Evolutionary conservation across 2,888 invertebrate genomes (phyloP).

Genomic region (Erebia aethiops): DNA sequence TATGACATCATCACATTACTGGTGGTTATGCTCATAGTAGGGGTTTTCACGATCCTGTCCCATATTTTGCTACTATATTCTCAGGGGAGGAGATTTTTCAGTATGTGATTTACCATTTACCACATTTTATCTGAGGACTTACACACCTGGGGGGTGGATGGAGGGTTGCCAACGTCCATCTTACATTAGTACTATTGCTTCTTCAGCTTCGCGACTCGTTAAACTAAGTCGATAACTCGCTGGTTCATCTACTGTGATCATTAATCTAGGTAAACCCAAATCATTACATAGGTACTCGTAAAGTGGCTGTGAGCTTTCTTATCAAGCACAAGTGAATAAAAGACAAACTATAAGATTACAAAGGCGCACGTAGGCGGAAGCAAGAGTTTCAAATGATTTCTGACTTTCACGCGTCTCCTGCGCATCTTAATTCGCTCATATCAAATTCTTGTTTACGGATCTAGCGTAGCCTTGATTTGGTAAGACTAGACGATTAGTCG

Average conservation of each 20-base stretch:
- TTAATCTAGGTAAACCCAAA: not conserved
- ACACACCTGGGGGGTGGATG: no score
- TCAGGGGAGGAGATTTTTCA: no score
- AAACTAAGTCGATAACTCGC: not conserved
- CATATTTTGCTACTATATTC: no score
- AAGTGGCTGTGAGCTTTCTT: not conserved
- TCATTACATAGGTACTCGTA: not conserved
- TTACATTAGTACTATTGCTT: not conserved
- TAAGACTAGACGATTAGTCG: slow-evolving; percentile 25
- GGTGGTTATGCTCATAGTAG: no score
- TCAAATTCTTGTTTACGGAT: slow-evolving; percentile 31
- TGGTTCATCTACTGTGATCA: not conserved
- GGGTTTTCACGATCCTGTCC: no score
- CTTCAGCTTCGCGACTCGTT: not conserved
- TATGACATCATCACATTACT: no score
- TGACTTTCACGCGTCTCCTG: slow-evolving; percentile 27
- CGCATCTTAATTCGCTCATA: slow-evolving; percentile 27
- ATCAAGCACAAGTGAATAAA: slow-evolving; percentile 1
- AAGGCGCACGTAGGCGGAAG: slow-evolving; percentile 17
- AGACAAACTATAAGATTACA: slow-evolving; percentile 13
- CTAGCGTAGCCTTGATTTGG: slow-evolving; percentile 28
- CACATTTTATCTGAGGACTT: no score
- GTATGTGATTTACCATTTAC: no score
- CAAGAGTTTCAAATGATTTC: slow-evolving; percentile 12
- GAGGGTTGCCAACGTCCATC: no score